These are phyloP conservation scores for Phalera bucephala DNA, from an alignment of 2,888 invertebrate species.

Conservation along the genomic window DNA sequence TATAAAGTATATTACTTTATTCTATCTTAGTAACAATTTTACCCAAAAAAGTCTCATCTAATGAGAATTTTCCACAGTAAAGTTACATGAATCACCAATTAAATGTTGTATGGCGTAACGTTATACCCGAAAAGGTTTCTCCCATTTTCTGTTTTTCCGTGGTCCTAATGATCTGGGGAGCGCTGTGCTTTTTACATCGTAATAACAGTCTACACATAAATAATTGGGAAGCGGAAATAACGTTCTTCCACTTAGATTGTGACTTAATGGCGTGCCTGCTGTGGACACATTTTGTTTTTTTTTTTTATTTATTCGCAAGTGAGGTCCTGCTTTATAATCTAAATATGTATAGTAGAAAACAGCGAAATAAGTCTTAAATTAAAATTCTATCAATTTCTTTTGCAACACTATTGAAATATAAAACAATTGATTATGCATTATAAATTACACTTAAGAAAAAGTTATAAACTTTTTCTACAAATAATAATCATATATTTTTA, in stretches of 20 bases:
- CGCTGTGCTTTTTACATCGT: conserved; percentile 39
- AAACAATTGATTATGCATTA: too few relatives aligned
- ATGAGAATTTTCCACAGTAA: conserved; percentile 24
- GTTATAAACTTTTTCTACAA: too few relatives aligned
- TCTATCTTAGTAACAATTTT: not conserved
- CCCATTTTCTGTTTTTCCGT: conserved; percentile 41
- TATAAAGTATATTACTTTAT: conserved; percentile 4
- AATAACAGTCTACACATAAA: conserved; percentile 38
- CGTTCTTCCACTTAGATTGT: conserved; percentile 27
- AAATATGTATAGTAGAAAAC: too few relatives aligned
- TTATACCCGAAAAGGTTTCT: conserved; percentile 37
- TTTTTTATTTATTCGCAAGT: too few relatives aligned
- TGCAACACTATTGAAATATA: too few relatives aligned
- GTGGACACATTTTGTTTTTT: conserved; percentile 7
- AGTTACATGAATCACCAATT: conserved; percentile 36
- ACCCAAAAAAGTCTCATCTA: not conserved
- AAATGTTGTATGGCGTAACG: conserved; percentile 34
- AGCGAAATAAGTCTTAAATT: too few relatives aligned
- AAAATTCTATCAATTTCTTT: too few relatives aligned
- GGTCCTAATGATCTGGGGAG: conserved; percentile 43
- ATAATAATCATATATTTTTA: too few relatives aligned
- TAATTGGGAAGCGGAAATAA: conserved; percentile 33
- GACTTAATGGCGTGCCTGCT: conserved; percentile 14
- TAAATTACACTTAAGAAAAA: too few relatives aligned
- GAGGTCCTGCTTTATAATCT: too few relatives aligned